phyloP scores from a whole-genome alignment of 2,797 vertebrate species.

The Falco naumanni region DNA sequence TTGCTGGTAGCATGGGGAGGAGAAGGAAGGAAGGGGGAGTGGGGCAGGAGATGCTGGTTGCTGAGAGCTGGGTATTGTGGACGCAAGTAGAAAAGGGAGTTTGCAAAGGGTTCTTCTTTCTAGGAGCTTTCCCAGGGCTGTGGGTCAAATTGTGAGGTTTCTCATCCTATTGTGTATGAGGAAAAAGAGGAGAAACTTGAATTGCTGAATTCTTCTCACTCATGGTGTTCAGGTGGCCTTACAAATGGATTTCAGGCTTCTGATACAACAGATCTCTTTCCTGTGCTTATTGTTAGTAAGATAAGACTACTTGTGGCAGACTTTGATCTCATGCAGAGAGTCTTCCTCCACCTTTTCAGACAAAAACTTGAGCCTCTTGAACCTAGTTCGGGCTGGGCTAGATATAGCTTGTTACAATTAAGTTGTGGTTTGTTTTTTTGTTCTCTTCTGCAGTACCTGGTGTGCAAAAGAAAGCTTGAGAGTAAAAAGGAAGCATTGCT shows the following conservation, averaged over 20 bases:
- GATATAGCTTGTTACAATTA: neutral
- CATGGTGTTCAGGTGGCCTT: neutral
- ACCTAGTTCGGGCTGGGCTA: neutral
- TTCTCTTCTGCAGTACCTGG: slow-evolving; percentile 84
- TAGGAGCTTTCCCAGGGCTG: neutral
- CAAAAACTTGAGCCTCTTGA: neutral
- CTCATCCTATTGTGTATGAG: neutral
- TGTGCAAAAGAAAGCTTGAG: slow-evolving; percentile 94
- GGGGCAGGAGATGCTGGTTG: neutral
- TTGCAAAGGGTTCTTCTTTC: neutral
- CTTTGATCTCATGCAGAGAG: neutral
- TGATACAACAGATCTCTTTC: neutral
- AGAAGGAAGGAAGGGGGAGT: neutral
- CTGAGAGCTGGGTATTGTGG: neutral
- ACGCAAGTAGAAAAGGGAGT: neutral
- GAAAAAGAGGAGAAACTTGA: neutral
- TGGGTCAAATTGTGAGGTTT: neutral
- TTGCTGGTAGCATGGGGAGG: neutral
- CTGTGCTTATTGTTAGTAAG: neutral
- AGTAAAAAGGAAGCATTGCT: slow-evolving; percentile 97
- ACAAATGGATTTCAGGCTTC: neutral
- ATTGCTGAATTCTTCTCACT: neutral
- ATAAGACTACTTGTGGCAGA: neutral
- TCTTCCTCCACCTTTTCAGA: neutral
- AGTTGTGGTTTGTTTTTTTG: neutral